Evolutionary conservation across 2,888 invertebrate genomes (phyloP), one percentile per base, ranked within the genome.

Genomic region (Tetragonisca angustula): DNA sequence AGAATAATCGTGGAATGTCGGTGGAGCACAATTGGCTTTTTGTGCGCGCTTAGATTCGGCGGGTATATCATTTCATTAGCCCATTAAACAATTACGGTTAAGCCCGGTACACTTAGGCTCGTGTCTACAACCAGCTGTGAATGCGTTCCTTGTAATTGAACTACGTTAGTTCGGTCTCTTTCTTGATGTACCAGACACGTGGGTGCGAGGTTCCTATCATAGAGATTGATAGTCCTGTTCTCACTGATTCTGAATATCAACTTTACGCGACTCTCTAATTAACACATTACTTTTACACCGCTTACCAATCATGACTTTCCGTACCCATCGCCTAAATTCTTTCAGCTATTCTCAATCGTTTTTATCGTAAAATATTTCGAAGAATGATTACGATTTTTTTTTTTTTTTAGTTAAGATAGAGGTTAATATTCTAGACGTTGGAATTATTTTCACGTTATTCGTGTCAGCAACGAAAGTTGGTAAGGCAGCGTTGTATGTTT

Each of bases 61-160:
- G 87, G 88, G 84, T 88, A 90, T 91, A 92, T 93, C 92, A 91
- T 93, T 92, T 92, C 91, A 93, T 93, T 92, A 92, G 88, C 85
- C 88, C 89, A 92, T 93, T 93, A 93, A 93, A 92, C 90, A 92
- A 93, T 93, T 93, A 89, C 86, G 86, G 80, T 75, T 84, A 88
- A 84, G 85, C 77, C 81, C 83, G 77, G 72, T 85, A 79, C 83
- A 81, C 85, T 81, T 73, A 71, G 81, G 79, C 85, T 83, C 87
- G 86, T 85, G 88, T 87, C 86, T 82, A 86, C 82, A 87, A 80
- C 87, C 91, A 91, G 88, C 88, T 88, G 90, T 89, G 90, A 92
- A 91, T 90, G 88, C 90, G 88, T 85, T 86, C 89, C 88, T 87
- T 87, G 87, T 90, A 89, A 91, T 91, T 90, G 83, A 77, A 81